Evolutionary conservation across 2,113 vertebrate genomes (phyloP), one percentile per base, ranked within the genome.

Genomic region (Catagonus wagneri): DNA sequence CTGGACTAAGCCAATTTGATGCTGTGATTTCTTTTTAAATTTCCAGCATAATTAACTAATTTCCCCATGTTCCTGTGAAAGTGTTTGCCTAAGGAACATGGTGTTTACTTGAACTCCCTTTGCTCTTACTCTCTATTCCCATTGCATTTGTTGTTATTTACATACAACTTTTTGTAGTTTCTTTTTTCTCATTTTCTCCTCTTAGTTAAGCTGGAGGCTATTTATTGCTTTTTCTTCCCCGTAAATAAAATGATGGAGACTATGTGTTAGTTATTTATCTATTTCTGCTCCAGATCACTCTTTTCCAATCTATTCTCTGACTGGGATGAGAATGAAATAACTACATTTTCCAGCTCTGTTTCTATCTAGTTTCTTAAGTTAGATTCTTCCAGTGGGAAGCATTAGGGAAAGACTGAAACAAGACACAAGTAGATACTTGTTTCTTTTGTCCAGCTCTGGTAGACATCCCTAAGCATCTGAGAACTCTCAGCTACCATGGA

Each of bases 201-300:
- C 54, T 63, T 65, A 66, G 6, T 76, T 84, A 79, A 65, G 14
- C 6, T 60, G 54, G 16, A 83, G 44, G 2, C 20, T 69, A 12
- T 61, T 81, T 74, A 60, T 52, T 76, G n/a, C 71, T 72, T 94
- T 81, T 50, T n/a, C 4, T 61, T 23, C 36, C 32, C 39, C 3
- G 8, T 83, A 81, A 93, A 75, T 76, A 75, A 81, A 93, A 75
- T 76, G 68, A 91, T 61, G n/a, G 32, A 74, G 66, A 10, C 34
- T 27, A 20, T 84, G 32, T 72, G 6, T 20, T 20, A 29, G 3
- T 52, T 60, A 32, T 75, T 36, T 50, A 80, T 58, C 20, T 65
- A 44, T 68, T 60, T 83, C 61, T 71, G 7, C 11, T 61, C 0
- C 69, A 83, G 16, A 44, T 76, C 36, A 32, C 20, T 63, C 2